Evolutionary conservation across 2,888 invertebrate genomes (phyloP), one percentile per base, ranked within the genome.

Genomic region (Hipparchia sbordonii): DNA sequence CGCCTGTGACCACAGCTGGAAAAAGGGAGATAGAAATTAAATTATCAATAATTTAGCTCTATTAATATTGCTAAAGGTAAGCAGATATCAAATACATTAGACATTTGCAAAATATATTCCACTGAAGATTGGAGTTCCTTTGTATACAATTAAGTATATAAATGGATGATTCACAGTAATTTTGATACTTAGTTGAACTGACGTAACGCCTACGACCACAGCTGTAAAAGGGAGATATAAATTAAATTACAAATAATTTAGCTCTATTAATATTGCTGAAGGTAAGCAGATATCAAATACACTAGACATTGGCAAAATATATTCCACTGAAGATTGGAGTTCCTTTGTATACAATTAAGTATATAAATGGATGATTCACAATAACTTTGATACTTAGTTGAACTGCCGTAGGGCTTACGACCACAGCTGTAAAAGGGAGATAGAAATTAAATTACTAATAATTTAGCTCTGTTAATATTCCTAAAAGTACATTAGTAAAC

Each of bases 301-400:
- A 67, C 66, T 73, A 73, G 45, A 65, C 56, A 52, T 70, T 46
- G 72, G 76, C 78, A 48, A 65, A 65, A 71, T 74, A 80, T 54
- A 74, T 67, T 54, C 83, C 82, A 74, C 77, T 72, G 60, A 82
- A 81, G 6, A 81, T 12, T 6, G 77, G 74, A 12, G 54, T 60
- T 6, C 59, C 62, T 12, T 72, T 70, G 7, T 66, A 71, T 9
- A 71, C 10, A 56, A 81, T 71, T 13, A 74, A 77, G 68, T 78
- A 80, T 10, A 73, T 10, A 51, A 75, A 80, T 10, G 77, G 76
- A 62, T 75, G 78, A 56, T 79, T 67, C 13, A 79, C 79, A 33
- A 69, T 70, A 61, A 81, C 77, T 65, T 60, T 23, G 48, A 54
- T 67, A 52, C 7, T 54, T 56, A 9, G 39, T 33, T 54, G 56